Evolutionary conservation across 2,113 vertebrate species (phyloP).

Genomic region (Reinhardtius hippoglossoides): DNA sequence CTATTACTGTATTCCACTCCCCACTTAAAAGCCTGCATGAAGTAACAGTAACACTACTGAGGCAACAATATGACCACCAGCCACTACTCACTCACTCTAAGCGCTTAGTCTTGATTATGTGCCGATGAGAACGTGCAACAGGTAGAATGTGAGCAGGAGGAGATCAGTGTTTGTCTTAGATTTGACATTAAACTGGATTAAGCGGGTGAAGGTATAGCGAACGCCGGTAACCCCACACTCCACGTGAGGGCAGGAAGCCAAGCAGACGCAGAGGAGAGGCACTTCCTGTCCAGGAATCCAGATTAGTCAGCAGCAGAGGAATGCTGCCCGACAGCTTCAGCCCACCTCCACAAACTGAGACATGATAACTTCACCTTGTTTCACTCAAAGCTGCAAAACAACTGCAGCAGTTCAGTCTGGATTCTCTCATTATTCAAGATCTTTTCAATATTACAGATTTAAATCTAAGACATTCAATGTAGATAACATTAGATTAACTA

Average conservation of each 20-base stretch:
- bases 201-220: constrained; percentile 51
- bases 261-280: not conserved
- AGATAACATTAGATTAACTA: too few relatives aligned
- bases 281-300: constrained; percentile 59
- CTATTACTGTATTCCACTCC: constrained; percentile 37
- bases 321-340: constrained; percentile 38
- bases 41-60: constrained; percentile 7
- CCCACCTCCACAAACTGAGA: not conserved
- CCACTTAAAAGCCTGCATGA: constrained; percentile 18
- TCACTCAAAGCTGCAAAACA: not conserved
- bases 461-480: too few relatives aligned
- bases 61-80: constrained; percentile 1
- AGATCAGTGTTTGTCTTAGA: constrained; percentile 39
- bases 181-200: constrained; percentile 64
- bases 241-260: constrained; percentile 58
- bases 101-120: not conserved
- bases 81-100: not conserved
- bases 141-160: constrained; percentile 26
- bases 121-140: constrained; percentile 1
- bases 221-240: constrained; percentile 72
- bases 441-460: not conserved
- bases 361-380: not conserved
- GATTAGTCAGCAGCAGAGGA: constrained; percentile 61
- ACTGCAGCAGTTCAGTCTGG: not conserved
- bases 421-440: not conserved